Conservation (phyloP, 2,888 invertebrate genomes). For the Zygothrica quintamaculata region DNA sequence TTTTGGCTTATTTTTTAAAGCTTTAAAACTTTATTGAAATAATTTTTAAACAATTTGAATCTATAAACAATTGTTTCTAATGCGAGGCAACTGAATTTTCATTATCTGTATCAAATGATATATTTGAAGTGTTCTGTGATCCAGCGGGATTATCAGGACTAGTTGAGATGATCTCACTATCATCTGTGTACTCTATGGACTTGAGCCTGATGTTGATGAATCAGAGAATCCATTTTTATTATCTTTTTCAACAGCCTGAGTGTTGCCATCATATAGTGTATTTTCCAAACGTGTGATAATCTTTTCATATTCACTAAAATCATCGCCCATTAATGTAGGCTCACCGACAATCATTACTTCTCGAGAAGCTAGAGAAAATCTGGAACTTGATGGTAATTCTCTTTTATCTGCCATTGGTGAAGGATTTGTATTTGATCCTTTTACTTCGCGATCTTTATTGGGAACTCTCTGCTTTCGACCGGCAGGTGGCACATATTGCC, state of each 20-base stretch:
- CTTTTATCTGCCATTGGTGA: conserved; percentile 96
- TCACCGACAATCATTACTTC: conserved; percentile 99
- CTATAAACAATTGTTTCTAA: conserved; percentile 84
- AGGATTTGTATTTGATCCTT: conserved; percentile 93
- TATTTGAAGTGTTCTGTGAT: conserved; percentile 86
- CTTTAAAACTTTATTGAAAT: too few relatives aligned
- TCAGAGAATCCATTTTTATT: conserved; percentile 87
- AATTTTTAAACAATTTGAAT: too few relatives aligned
- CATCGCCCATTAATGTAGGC: conserved; percentile 99
- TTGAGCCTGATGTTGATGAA: conserved; percentile 87
- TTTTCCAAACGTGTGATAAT: conserved; percentile 99
- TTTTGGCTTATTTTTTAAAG: too few relatives aligned
- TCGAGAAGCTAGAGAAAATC: conserved; percentile 96
- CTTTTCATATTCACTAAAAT: conserved; percentile 99
- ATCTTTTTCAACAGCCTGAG: conserved; percentile 90
- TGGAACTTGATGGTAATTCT: conserved; percentile 95
- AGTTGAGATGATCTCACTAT: conserved; percentile 86
- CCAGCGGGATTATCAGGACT: conserved; percentile 85
- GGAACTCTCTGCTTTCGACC: conserved; percentile 97
- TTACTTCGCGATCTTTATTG: conserved; percentile 98
- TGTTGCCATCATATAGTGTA: conserved; percentile 97
- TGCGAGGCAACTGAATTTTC: conserved; percentile 93
- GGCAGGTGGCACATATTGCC: conserved; percentile 99
- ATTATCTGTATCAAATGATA: conserved; percentile 89
- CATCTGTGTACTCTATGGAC: conserved; percentile 86